Base-by-base conservation (phyloP, 1,140 invertebrate species). In the Hyles euphorbiae region DNA sequence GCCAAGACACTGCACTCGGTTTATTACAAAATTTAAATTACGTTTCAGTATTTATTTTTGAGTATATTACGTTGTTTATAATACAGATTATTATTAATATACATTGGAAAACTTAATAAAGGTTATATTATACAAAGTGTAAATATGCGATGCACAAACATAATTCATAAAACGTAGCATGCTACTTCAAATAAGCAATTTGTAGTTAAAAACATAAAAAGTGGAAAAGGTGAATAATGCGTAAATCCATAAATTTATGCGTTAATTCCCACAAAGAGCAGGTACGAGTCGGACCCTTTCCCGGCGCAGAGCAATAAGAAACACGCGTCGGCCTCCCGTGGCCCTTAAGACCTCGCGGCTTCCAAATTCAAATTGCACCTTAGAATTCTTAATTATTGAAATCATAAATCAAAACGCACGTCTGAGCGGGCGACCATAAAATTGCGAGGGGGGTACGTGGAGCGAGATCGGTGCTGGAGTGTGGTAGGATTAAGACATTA, bases 401-500 rank as follows among this genome's bases (percentile, higher is more conserved):
- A 88, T 84, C 87, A 78, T 87, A 87, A 89, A 88, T 88, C 83
- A 87, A 83, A 88, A 85, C 75, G 81, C 84, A 79, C 85, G 81
- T 85, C 85, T 86, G 83, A 69, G 83, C 80, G 77, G 74, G 75
- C 78, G 76, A 81, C 84, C 86, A 84, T 87, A 87, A 88, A 88
- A 87, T 84, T 78, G 67, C 52, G 73, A 72, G 78, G 76, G 75
- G 75, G 65, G 53, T 47, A 54, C 22, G 58, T 54, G 36, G 56
- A 58, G 60, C 50, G 72, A 69, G 71, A 74, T 22, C 22, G 22
- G 22, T 22, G 65, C 67, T 85, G 82, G 68, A 87, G 81, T 86
- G 83, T 85, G 81, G 78, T 83, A 78, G 85, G 87, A 90, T 90
- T 90, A 90, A 89, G 88, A 90, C 87, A 89, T 90, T 90, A 90